Evolutionary conservation across 2,113 vertebrate genomes (phyloP).

Genomic region (Plecturocebus donacophilus): DNA sequence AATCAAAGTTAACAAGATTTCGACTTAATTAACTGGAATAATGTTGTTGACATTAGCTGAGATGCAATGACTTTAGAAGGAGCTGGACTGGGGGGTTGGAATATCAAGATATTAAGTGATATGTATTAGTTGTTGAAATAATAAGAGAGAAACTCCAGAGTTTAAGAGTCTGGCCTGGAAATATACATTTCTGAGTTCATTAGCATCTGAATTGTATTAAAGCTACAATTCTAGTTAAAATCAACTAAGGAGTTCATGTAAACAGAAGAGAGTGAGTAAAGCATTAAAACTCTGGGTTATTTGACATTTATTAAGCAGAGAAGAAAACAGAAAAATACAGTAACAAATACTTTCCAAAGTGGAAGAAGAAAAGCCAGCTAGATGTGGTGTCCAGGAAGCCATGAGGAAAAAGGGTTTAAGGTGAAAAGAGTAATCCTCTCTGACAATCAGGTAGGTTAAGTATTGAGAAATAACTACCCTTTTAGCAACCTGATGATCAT

Average conservation of each 20-base stretch:
- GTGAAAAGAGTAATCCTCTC: background rate
- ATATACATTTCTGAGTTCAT: background rate
- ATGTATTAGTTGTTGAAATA: background rate
- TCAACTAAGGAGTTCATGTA: background rate
- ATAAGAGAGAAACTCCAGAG: background rate
- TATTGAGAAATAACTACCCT: background rate
- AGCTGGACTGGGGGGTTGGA: background rate
- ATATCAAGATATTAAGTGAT: background rate
- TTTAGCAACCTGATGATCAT: background rate
- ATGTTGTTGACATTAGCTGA: background rate
- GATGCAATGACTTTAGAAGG: accelerated
- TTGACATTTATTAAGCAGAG: background rate
- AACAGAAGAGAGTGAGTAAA: background rate
- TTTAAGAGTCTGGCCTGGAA: background rate
- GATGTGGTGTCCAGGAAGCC: background rate
- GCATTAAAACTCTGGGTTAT: background rate
- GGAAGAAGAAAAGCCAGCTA: background rate
- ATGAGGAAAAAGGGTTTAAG: background rate
- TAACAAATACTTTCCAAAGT: background rate
- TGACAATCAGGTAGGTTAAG: background rate
- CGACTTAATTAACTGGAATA: background rate
- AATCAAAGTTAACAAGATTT: background rate
- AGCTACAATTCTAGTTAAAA: background rate
- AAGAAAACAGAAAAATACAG: background rate
- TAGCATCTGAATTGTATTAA: background rate